phyloP scores from a whole-genome alignment of 1,140 invertebrate species.

The Octopus bimaculoides region DNA sequence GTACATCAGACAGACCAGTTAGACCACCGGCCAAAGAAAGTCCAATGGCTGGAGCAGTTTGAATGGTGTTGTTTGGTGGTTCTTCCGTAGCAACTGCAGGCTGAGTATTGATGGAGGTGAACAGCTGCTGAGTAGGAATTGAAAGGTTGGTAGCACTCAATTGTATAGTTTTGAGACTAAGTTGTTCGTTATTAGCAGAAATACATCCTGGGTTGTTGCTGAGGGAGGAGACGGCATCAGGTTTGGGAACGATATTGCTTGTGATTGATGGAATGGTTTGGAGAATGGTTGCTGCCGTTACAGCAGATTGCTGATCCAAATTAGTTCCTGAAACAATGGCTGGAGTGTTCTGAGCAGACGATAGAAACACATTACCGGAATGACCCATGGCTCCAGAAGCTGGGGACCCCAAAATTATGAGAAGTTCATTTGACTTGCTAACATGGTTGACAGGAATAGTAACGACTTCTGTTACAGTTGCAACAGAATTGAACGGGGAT shows the following conservation, averaged over 20 bases:
- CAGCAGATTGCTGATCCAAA: neutral
- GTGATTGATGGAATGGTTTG: neutral
- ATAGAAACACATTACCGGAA: neutral
- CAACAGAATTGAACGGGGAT: neutral
- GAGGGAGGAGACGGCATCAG: neutral
- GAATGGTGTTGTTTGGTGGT: neutral
- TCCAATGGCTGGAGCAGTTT: neutral
- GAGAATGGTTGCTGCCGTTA: neutral
- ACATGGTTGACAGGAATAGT: neutral
- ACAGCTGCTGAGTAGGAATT: neutral
- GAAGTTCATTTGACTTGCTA: neutral
- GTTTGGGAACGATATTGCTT: neutral
- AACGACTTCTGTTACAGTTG: neutral
- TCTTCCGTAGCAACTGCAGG: too few relatives aligned
- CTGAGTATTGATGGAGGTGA: neutral
- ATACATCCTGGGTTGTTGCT: neutral
- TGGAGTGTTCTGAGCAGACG: neutral
- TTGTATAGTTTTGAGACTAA: neutral
- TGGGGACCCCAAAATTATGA: conserved; percentile 1
- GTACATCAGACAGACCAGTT: neutral
- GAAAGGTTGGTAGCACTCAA: neutral
- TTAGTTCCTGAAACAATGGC: neutral
- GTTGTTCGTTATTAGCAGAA: neutral
- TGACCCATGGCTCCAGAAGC: neutral
- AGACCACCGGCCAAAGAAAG: neutral